Evolutionary conservation across 2,888 invertebrate species (phyloP).

Genomic region (Sepioteuthis lessoniana): DNA sequence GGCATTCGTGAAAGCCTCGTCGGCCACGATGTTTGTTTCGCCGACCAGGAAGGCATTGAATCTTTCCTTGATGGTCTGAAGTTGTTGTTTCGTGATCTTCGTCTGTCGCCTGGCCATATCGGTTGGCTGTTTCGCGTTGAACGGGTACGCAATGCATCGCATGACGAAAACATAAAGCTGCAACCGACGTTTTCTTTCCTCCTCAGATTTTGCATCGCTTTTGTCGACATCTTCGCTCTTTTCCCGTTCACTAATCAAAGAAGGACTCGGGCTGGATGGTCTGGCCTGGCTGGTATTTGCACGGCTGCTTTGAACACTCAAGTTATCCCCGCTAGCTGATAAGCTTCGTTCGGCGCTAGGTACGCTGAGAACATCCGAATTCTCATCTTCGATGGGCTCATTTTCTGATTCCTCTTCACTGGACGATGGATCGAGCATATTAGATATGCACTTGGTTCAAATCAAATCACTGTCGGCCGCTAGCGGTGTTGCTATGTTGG

Average conservation of each 20-base stretch:
- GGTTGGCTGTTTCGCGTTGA: slow-evolving; percentile 98
- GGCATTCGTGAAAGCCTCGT: slow-evolving; percentile 94
- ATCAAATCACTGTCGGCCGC: background rate
- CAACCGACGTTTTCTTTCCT: slow-evolving; percentile 92
- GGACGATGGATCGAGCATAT: slow-evolving; percentile 95
- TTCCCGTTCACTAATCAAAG: slow-evolving; percentile 89
- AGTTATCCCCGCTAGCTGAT: slow-evolving; percentile 74
- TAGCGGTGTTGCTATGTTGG: background rate
- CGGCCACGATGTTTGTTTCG: slow-evolving; percentile 82
- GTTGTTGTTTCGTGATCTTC: slow-evolving; percentile 95
- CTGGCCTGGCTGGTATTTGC: slow-evolving; percentile 79
- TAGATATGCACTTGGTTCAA: slow-evolving; percentile 51
- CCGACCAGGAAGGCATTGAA: slow-evolving; percentile 97
- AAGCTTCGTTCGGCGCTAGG: slow-evolving; percentile 73
- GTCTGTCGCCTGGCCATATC: slow-evolving; percentile 97
- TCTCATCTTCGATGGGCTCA: slow-evolving; percentile 81
- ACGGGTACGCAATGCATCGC: slow-evolving; percentile 97
- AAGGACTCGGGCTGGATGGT: slow-evolving; percentile 92
- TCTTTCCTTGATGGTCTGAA: slow-evolving; percentile 93
- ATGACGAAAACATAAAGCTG: slow-evolving; percentile 99
- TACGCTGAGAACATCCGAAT: slow-evolving; percentile 72
- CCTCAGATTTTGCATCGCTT: slow-evolving; percentile 92
- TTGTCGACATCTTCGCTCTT: slow-evolving; percentile 81
- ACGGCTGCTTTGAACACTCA: slow-evolving; percentile 70
- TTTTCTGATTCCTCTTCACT: slow-evolving; percentile 96